These are phyloP conservation scores for Contarinia nasturtii DNA, from an alignment of 1,140 invertebrate genomes.

Conservation along the genomic window DNA sequence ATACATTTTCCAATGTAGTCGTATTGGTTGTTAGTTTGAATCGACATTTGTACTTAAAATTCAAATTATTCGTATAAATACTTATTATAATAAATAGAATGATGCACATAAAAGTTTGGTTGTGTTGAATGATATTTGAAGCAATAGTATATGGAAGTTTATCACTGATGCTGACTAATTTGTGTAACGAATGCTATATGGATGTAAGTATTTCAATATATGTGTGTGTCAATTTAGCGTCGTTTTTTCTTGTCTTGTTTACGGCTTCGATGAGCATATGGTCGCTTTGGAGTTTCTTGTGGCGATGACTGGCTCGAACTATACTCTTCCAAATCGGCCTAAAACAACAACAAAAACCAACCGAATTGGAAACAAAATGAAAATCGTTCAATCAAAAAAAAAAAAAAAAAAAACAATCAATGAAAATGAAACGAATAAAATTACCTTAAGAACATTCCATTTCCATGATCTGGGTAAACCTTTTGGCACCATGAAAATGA, in stretches of 20 bases:
- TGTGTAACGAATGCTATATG: too few relatives aligned
- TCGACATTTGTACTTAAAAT: too few relatives aligned
- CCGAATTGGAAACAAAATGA: not conserved
- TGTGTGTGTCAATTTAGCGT: slow-evolving; percentile 22
- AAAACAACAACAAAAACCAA: not conserved
- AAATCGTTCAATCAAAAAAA: not conserved
- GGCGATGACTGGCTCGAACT: slow-evolving; percentile 37
- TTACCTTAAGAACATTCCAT: not conserved
- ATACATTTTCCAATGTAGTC: too few relatives aligned
- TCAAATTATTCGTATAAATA: too few relatives aligned
- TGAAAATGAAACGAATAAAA: not conserved
- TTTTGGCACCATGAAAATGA: slow-evolving; percentile 26
- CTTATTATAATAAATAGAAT: too few relatives aligned
- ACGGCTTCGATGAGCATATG: slow-evolving; percentile 26
- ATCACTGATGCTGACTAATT: too few relatives aligned
- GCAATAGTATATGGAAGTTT: too few relatives aligned
- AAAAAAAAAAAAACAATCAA: not conserved
- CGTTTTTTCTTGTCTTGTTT: slow-evolving; percentile 35
- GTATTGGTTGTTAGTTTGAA: too few relatives aligned
- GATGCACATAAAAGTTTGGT: too few relatives aligned
- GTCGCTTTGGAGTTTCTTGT: slow-evolving; percentile 29
- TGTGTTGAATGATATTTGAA: too few relatives aligned
- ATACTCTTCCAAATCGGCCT: slow-evolving; percentile 27
- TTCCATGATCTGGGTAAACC: not conserved
- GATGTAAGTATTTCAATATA: not conserved